Evolutionary conservation across 1,140 invertebrate genomes (phyloP).

Genomic region (Drosophila subobscura): DNA sequence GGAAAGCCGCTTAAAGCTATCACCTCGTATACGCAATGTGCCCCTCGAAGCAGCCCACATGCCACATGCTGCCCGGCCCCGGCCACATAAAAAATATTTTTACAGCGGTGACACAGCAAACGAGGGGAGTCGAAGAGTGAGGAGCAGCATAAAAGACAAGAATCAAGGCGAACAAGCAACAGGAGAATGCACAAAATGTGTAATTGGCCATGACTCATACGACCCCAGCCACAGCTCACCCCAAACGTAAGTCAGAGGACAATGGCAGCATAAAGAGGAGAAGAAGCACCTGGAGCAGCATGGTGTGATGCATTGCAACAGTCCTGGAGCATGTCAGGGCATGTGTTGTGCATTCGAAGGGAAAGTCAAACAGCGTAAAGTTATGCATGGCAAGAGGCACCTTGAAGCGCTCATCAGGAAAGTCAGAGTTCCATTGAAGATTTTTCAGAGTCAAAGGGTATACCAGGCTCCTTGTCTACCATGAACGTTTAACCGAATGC

Average conservation of each 20-base stretch:
- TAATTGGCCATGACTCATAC: constrained; percentile 64
- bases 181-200: constrained; percentile 41
- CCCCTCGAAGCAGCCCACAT: neutral
- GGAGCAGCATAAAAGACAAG: constrained; percentile 12
- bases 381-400: neutral
- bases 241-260: neutral
- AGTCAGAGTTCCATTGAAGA: neutral
- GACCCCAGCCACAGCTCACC: constrained; percentile 1
- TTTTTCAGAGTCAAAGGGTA: neutral
- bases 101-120: constrained; percentile 45
- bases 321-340: neutral
- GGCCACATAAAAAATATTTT: constrained; percentile 47
- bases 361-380: constrained; percentile 25
- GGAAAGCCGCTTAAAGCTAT: constrained; percentile 24
- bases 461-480: too few species aligned
- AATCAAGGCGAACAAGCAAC: constrained; percentile 40
- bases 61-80: constrained; percentile 1
- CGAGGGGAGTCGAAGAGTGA: constrained; percentile 7
- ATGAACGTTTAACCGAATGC: too few species aligned
- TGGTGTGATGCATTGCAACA: neutral
- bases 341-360: neutral
- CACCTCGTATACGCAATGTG: constrained; percentile 53
- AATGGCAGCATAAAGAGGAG: neutral
- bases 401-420: neutral
- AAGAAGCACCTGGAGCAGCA: neutral